A percentile compares a stretch with the other conserved stretches of the same genome.
Evolutionary conservation across 1,140 invertebrate species (phyloP).

Genomic region (Drosophila busckii): DNA sequence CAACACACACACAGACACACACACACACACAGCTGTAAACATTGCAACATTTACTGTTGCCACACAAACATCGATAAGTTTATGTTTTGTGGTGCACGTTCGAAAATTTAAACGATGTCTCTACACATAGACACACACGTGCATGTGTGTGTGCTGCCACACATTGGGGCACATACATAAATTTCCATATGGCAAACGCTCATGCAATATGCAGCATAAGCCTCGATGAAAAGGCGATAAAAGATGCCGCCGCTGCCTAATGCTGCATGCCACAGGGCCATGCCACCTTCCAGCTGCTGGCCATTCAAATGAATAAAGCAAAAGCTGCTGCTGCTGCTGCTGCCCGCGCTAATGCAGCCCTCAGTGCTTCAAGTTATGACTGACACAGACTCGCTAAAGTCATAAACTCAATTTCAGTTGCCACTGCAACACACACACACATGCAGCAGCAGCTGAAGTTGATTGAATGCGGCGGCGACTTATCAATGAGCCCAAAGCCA

Average conservation of each 20-base stretch:
- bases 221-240: conserved; percentile 74
- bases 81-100: conserved; percentile 64
- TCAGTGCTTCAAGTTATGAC: conserved; percentile 67
- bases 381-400: conserved; percentile 54
- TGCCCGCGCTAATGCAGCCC: conserved; percentile 60
- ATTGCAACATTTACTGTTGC: conserved; percentile 21
- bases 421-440: conserved; percentile 12
- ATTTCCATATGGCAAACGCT: conserved; percentile 69
- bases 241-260: conserved; percentile 56
- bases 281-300: background rate
- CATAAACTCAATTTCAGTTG: conserved; percentile 62
- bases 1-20: conserved; percentile 33
- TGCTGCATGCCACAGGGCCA: conserved; percentile 4
- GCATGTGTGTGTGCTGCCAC: background rate
- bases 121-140: background rate
- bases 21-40: background rate
- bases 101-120: conserved; percentile 66
- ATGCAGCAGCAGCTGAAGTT: conserved; percentile 13
- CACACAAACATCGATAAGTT: conserved; percentile 49
- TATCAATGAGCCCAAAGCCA: no score
- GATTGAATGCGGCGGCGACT: conserved; percentile 35
- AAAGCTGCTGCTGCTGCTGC: conserved; percentile 24
- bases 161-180: conserved; percentile 30
- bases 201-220: conserved; percentile 71
- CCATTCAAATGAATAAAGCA: conserved; percentile 63